Evolutionary conservation across 2,113 vertebrate species (phyloP), one percentile per base, ranked within the genome.

Genomic region (Laticauda colubrina): DNA sequence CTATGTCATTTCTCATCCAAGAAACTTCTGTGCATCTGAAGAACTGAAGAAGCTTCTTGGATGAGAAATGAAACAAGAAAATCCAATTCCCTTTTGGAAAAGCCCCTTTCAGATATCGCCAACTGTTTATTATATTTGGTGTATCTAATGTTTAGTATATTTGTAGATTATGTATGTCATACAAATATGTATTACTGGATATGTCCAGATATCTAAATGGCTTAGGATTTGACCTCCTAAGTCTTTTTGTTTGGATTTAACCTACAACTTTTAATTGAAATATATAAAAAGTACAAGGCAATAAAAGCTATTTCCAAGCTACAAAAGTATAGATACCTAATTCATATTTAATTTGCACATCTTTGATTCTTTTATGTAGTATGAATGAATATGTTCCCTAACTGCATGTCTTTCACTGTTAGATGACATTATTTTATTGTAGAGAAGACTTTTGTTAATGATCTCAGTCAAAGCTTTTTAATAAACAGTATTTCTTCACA

Each of bases 51-150:
- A 69, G 64, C 29, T 69, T 69, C 64, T n/a, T n/a, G 64, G 61
- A 64, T 29, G 61, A 64, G 4, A 64, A 64, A 29, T 12, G 12
- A 64, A 64, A 64, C 61, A 64, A 64, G 4, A 29, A 64, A n/a
- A 29, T 14, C 26, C 61, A 64, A 11, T 64, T 29, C 26, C 61
- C 51, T 53, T 53, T 64, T 64, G 59, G 10, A 64, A 64, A 64
- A 64, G 59, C 10, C 26, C 26, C 26, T 64, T 64, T 64, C 61
- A 75, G 69, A 75, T 87, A 11, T 18, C 87, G 29, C 20, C 56
- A 91, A 34, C 34, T 87, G 45, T 6, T 91, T 87, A 64, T 64
- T n/a, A 91, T 51, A 56, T 87, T 91, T 85, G 91, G 5, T 61
- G 21, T 34, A 51, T 91, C 56, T 57, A 61, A 87, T 48, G 45